Percentiles rank a stretch among this genome's conserved stretches.
Evolutionary conservation across 2,888 invertebrate genomes (phyloP).

Genomic region (Apomyelois bistriatella): DNA sequence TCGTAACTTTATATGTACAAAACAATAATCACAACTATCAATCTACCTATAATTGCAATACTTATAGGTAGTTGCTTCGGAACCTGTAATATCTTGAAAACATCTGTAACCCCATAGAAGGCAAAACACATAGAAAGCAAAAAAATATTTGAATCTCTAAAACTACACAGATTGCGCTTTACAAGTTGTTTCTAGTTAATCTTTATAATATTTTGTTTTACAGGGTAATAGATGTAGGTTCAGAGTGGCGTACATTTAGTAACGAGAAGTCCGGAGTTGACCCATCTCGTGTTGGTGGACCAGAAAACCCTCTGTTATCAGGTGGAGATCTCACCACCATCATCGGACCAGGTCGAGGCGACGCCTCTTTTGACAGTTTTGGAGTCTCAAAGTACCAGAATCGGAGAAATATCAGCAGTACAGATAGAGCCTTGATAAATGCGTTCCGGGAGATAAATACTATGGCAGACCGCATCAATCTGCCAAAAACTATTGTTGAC

Average conservation of each 20-base stretch:
- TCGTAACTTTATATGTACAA: no score
- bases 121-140: no score
- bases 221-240: constrained; percentile 99
- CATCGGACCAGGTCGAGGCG: constrained; percentile 88
- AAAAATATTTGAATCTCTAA: no score
- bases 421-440: constrained; percentile 96
- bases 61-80: no score
- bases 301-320: constrained; percentile 97
- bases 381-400: constrained; percentile 89
- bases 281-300: constrained; percentile 99
- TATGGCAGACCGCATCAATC: constrained; percentile 98
- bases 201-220: constrained; percentile 26
- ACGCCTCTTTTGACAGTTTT: constrained; percentile 93
- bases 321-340: constrained; percentile 98
- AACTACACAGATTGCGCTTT: no score
- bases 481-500: constrained; percentile 98
- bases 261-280: constrained; percentile 98
- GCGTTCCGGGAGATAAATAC: constrained; percentile 98
- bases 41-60: no score
- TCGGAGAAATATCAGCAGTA: constrained; percentile 91
- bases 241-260: constrained; percentile 99
- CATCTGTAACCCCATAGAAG: no score
- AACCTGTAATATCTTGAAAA: no score
- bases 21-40: no score
- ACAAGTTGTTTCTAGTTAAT: no score